Base-by-base conservation (phyloP, 2,888 invertebrate species). In the Metalampra italica region DNA sequence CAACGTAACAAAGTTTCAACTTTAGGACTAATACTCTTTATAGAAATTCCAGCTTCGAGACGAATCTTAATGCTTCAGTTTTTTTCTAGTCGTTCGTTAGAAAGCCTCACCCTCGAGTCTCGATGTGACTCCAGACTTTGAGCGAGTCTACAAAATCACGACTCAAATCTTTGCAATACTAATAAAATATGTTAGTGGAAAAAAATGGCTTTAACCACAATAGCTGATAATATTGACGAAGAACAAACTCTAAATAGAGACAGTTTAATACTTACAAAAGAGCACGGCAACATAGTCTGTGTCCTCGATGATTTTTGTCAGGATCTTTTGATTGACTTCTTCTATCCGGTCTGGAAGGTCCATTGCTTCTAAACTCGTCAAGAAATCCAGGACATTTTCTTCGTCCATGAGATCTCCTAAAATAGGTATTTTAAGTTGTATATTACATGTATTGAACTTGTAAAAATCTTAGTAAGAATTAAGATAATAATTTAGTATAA, bases 291-390 rank as follows among this genome's bases (percentile, higher is more conserved):
- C 96, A 78, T 94, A 97, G 66, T 96, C 95, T 22, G 96, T 96
- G 63, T 97, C 97, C 79, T 96, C 96, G 57, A 97, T 95, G 71
- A 97, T 96, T 88, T 97, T 97, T 52, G 92, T 92, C 59, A 97
- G 91, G 71, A 97, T 96, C 82, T 96, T 96, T 55, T 96, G 92
- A 79, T 97, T 97, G 47, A 97, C 97, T 91, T 97, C 97, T 91
- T 97, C 97, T 82, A 97, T 97, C 82, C 97, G 92, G 88, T 97
- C 97, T 44, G 97, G 97, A 71, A 96, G 90, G 80, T 97, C 97
- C 96, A 97, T 97, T 62, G 97, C 96, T 90, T 97, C 97, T 71
- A 97, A 92, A 77, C 97, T 97, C 70, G 97, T 97, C 69, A 97
- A 91, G 90, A 97, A 97, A 90, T 97, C 97, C 80, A 97, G 90